These are phyloP conservation scores for Micromussa lordhowensis DNA, from an alignment of 92 coral and sea anemone genomes.

Conservation along the genomic window DNA sequence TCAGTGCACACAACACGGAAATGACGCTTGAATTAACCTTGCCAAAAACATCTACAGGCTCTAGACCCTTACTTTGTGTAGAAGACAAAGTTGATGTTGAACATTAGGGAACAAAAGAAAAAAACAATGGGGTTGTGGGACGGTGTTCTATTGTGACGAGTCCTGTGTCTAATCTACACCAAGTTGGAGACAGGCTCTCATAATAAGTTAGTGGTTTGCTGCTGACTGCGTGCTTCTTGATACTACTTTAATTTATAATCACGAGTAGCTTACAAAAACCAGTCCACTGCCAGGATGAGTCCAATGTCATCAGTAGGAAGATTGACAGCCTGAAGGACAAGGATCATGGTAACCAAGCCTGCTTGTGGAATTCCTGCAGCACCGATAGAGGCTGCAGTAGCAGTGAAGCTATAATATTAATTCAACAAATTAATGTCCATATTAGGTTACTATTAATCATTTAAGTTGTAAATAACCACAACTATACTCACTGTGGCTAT, in stretches of 20 bases:
- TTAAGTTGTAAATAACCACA: background rate
- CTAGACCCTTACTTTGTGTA: no score
- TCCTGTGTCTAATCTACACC: no score
- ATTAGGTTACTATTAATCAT: background rate
- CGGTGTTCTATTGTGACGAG: no score
- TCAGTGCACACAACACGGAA: no score
- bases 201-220: no score
- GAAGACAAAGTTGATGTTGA: no score
- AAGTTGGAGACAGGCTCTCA: no score
- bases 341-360: slow-evolving; percentile 95
- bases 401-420: slow-evolving; percentile 74
- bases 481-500: no score
- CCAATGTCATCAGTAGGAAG: slow-evolving; percentile 89
- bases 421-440: background rate
- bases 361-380: slow-evolving; percentile 99
- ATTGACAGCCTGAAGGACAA: slow-evolving; percentile 93
- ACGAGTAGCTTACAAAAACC: slow-evolving; percentile 87
- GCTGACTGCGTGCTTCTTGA: background rate
- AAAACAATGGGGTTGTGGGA: no score
- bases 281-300: slow-evolving; percentile 90
- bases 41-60: no score
- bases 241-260: background rate
- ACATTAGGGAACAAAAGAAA: no score
- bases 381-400: slow-evolving; percentile 95
- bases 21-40: no score